Evolutionary conservation across 2,797 vertebrate species (phyloP).

Genomic region (Hoplostethus mediterraneus): DNA sequence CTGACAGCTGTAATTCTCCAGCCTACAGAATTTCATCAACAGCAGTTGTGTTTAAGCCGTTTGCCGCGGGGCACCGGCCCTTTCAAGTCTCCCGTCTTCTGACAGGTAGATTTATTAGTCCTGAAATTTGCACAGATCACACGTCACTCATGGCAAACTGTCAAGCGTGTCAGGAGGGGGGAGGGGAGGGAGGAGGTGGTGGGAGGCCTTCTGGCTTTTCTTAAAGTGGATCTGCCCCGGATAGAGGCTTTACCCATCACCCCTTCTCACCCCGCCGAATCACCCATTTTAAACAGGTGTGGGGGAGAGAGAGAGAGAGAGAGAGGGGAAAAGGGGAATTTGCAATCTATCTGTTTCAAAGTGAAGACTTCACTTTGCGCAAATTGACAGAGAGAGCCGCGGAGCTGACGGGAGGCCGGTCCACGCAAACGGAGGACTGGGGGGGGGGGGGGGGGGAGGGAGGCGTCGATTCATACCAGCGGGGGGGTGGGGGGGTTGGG

Average conservation of each 20-base stretch:
- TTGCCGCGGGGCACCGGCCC: constrained; percentile 93
- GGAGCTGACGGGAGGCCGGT: constrained; percentile 9
- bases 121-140: constrained; percentile 99
- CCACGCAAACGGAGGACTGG: not conserved
- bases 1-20: constrained; percentile 99
- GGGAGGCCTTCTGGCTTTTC: constrained; percentile 58
- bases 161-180: constrained; percentile 86
- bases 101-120: constrained; percentile 99
- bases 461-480: no score
- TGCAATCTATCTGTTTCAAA: constrained; percentile 22
- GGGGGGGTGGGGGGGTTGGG: no score
- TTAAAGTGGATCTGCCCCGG: constrained; percentile 70
- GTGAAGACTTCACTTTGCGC: no score
- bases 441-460: no score
- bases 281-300: constrained; percentile 19
- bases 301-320: not conserved
- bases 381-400: constrained; percentile 7
- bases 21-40: constrained; percentile 99
- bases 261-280: constrained; percentile 20
- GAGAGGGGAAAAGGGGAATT: constrained; percentile 8
- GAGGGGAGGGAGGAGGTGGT: no score
- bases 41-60: constrained; percentile 97
- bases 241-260: constrained; percentile 58
- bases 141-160: constrained; percentile 97
- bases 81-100: constrained; percentile 97